Evolutionary conservation across 1,140 invertebrate species (phyloP), one percentile per base, ranked within the genome.

Genomic region (Bombus waltoni): DNA sequence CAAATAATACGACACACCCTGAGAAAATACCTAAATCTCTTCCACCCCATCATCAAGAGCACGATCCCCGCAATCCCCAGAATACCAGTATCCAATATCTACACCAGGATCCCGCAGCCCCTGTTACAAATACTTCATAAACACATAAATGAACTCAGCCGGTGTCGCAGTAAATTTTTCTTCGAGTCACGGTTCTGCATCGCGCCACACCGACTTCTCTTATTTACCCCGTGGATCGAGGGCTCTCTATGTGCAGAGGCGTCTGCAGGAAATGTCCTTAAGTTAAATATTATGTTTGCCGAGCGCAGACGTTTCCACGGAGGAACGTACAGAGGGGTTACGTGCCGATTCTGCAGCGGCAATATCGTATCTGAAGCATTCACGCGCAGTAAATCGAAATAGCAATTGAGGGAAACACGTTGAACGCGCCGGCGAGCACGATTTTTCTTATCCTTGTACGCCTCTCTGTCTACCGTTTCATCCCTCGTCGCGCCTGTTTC

Each of bases 261-360:
- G 68, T 38, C 80, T 44, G 83, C 79, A 75, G 74, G 78, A 40
- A 88, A 72, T 68, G 83, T 89, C 83, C 66, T 80, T 79, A 88
- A 88, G 88, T 89, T 88, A 89, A 89, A 89, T 89, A 89, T 89
- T 89, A 89, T 89, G 87, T 89, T 89, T 89, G 87, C 84, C 78
- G 84, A 87, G 78, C 65, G 57, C 76, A 81, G 84, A 86, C 80
- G 79, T 89, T 83, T 70, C 74, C 57, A 32, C 53, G 70, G 65
- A 59, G 38, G n/a, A 32, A 66, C 15, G 32, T 32, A 32, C n/a
- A 18, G n/a, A 18, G 13, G 32, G 59, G 68, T 57, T 89, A 84
- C 80, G 85, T 84, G 88, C 66, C 88, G 84, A 87, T 87, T 82
- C 79, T 72, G 72, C 80, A 77, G 32, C 71, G 47, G 83, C 88